These are phyloP conservation scores for Drosophila pseudoobscura DNA, from an alignment of 1,140 invertebrate genomes.

Conservation along the genomic window DNA sequence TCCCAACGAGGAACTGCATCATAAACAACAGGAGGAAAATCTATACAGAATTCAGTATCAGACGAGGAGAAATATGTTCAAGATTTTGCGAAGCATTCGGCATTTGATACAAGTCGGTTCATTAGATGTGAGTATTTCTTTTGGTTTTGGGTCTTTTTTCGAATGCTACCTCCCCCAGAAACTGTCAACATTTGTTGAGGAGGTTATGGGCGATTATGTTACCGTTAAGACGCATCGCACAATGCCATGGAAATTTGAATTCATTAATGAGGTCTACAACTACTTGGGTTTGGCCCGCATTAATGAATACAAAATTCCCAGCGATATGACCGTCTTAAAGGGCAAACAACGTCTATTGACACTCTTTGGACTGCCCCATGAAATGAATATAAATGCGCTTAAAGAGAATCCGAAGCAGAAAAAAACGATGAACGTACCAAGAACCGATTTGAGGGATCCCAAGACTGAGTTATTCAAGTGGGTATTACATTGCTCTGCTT, in stretches of 20 bases:
- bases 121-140: constrained; percentile 15
- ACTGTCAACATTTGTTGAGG: constrained; percentile 56
- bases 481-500: not conserved
- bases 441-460: constrained; percentile 27
- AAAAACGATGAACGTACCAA: not conserved
- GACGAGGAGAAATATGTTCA: constrained; percentile 71
- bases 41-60: constrained; percentile 71
- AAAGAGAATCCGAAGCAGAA: not conserved
- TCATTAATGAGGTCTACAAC: constrained; percentile 78
- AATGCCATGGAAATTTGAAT: constrained; percentile 82
- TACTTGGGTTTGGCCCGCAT: constrained; percentile 69
- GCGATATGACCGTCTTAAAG: constrained; percentile 29
- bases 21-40: constrained; percentile 48
- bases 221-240: constrained; percentile 68
- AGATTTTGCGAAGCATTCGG: constrained; percentile 58
- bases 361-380: constrained; percentile 36
- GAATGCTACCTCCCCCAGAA: constrained; percentile 35
- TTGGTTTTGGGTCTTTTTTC: too few species aligned
- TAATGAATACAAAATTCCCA: constrained; percentile 61
- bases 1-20: constrained; percentile 29
- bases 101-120: constrained; percentile 26
- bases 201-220: constrained; percentile 72
- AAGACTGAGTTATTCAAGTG: constrained; percentile 58
- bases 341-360: constrained; percentile 33
- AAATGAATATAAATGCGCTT: constrained; percentile 1